phyloP scores from a whole-genome alignment of 2,113 vertebrate species.

The Dipodomys merriami region DNA sequence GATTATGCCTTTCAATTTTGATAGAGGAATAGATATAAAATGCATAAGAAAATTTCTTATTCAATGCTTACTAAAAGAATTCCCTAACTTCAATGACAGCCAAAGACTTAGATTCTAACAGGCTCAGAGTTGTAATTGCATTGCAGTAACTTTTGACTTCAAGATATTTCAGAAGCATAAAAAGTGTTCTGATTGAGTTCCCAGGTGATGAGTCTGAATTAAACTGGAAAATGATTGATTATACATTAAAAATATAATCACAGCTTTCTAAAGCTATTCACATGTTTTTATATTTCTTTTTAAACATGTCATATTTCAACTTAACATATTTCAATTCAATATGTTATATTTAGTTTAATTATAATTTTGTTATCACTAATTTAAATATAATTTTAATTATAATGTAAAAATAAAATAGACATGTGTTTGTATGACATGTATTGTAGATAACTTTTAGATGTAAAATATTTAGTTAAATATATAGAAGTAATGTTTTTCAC shows the following conservation, averaged over 20 bases:
- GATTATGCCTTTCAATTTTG: neutral
- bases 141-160: conserved; percentile 16
- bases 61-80: conserved; percentile 13
- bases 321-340: neutral
- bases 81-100: neutral
- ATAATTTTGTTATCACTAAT: conserved; percentile 14
- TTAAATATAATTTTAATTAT: conserved; percentile 40
- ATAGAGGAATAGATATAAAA: neutral
- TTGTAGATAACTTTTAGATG: neutral
- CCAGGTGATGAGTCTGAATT: neutral
- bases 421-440: neutral
- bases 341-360: neutral
- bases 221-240: neutral
- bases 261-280: neutral
- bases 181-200: neutral
- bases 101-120: conserved; percentile 5
- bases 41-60: neutral
- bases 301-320: neutral
- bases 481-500: neutral
- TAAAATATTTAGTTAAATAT: neutral
- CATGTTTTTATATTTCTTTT: neutral
- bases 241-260: neutral
- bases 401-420: conserved; percentile 32
- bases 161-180: conserved; percentile 35
- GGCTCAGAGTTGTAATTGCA: conserved; percentile 11